phyloP scores from a whole-genome alignment of 2,797 vertebrate genomes.

The Myotis vivesi region DNA sequence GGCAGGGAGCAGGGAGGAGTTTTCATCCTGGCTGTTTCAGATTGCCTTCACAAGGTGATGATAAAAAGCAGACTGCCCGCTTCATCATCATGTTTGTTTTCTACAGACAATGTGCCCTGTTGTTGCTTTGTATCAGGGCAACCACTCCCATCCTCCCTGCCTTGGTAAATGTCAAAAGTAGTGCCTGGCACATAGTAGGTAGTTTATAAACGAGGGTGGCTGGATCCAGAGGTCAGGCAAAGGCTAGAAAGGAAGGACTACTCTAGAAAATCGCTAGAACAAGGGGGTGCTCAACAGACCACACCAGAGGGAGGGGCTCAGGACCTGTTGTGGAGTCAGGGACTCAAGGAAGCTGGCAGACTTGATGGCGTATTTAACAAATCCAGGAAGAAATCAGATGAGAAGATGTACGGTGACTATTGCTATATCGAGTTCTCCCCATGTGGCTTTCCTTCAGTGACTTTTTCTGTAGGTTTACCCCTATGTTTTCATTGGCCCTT shows the following conservation, averaged over 20 bases:
- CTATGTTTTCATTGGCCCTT: neutral
- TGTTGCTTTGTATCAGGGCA: neutral
- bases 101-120: too few species aligned
- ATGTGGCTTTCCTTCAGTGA: neutral
- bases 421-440: neutral
- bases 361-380: neutral
- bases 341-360: neutral
- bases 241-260: neutral
- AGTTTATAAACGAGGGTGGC: neutral
- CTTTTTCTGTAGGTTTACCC: neutral
- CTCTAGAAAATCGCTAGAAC: neutral
- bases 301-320: neutral
- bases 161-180: neutral
- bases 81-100: neutral
- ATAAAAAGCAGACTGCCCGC: neutral
- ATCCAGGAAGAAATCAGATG: neutral
- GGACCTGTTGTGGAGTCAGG: rapidly evolving
- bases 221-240: neutral
- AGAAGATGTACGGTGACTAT: neutral
- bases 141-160: too few species aligned
- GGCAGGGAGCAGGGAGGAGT: neutral
- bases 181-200: neutral
- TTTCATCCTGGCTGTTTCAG: neutral
- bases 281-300: neutral
- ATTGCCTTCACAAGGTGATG: neutral